Conservation (phyloP, 2,797 vertebrate species). For the Spondyliosoma cantharus region DNA sequence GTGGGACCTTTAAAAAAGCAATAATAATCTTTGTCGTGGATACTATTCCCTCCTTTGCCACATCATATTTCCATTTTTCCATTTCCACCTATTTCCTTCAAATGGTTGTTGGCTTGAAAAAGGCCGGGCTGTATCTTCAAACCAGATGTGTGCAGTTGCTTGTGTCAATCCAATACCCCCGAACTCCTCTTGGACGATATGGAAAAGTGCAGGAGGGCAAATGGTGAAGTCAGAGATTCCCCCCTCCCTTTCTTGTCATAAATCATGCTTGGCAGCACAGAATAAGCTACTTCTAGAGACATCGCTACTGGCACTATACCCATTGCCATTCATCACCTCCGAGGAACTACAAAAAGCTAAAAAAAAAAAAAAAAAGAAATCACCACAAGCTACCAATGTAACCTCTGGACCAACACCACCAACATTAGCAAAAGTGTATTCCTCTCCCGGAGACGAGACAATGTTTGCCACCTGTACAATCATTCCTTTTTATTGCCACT, state of each 20-base stretch:
- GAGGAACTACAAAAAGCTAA: conserved; percentile 76
- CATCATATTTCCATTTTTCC: conserved; percentile 67
- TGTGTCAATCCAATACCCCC: conserved; percentile 78
- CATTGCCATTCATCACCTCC: conserved; percentile 84
- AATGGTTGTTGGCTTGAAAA: conserved; percentile 57
- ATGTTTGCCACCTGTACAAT: conserved; percentile 68
- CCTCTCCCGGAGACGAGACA: conserved; percentile 53
- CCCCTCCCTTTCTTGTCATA: conserved; percentile 80
- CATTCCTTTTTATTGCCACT: conserved; percentile 63
- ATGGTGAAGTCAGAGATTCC: conserved; percentile 82
- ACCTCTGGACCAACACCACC: conserved; percentile 65
- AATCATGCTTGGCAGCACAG: conserved; percentile 86
- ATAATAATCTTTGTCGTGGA: conserved; percentile 42
- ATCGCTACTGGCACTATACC: conserved; percentile 83
- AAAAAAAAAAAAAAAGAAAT: conserved; percentile 44
- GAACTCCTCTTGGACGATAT: conserved; percentile 77
- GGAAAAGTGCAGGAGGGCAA: conserved; percentile 83
- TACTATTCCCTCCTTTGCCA: conserved; percentile 43
- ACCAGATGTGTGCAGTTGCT: conserved; percentile 80
- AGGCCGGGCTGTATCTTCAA: conserved; percentile 58
- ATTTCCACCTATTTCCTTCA: conserved; percentile 62
- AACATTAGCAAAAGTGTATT: conserved; percentile 72
- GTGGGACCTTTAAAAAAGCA: conserved; percentile 21
- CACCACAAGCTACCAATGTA: conserved; percentile 64
- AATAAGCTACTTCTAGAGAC: conserved; percentile 85